phyloP scores from a whole-genome alignment of 2,888 invertebrate species.

The Nomada ruficornis region DNA sequence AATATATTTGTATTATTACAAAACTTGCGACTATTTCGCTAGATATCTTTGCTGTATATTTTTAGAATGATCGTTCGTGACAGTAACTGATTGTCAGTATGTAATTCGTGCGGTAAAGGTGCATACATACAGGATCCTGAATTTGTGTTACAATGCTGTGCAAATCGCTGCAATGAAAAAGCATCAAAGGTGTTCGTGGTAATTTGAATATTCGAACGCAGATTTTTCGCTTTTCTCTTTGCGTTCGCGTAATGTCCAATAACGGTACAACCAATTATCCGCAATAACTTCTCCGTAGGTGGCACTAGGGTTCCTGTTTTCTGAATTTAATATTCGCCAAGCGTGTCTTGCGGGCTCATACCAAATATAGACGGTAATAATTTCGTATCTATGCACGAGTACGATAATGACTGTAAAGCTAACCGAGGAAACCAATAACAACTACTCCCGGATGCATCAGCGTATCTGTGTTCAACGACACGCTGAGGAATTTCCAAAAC shows the following conservation, averaged over 20 bases:
- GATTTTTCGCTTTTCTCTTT: not conserved
- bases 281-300: constrained; percentile 16
- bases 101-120: not conserved
- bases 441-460: not conserved
- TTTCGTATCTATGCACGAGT: constrained; percentile 1
- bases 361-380: constrained; percentile 32
- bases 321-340: constrained; percentile 14
- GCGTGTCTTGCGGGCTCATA: not conserved
- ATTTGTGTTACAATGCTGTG: not conserved
- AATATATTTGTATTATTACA: no score
- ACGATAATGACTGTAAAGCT: constrained; percentile 10
- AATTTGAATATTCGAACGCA: constrained; percentile 10
- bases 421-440: constrained; percentile 8
- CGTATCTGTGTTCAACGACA: not conserved
- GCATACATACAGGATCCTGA: not conserved
- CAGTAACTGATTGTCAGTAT: not conserved
- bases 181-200: not conserved
- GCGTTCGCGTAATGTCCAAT: not conserved
- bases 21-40: no score
- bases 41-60: no score
- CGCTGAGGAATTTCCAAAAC: not conserved
- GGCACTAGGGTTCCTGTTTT: constrained; percentile 10
- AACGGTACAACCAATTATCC: constrained; percentile 44
- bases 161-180: constrained; percentile 5
- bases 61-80: not conserved